Percentiles rank a stretch among this genome's conserved stretches.
Evolutionary conservation across 1,140 invertebrate genomes (phyloP).

Genomic region (Parapsyche elsis): DNA sequence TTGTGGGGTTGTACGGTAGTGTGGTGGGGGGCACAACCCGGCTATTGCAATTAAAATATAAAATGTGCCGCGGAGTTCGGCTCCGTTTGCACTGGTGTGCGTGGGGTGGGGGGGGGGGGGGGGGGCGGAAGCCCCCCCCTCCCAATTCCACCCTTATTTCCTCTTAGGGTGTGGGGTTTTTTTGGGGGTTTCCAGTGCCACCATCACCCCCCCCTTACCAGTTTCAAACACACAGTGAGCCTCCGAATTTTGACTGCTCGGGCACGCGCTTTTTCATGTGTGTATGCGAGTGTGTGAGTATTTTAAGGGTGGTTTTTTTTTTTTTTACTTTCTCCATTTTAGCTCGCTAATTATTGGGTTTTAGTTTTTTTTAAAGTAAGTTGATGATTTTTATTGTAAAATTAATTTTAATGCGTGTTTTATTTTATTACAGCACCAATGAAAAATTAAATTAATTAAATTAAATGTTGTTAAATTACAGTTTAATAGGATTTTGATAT

Average conservation of each 20-base stretch:
- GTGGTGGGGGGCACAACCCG: slow-evolving; percentile 42
- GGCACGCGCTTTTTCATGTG: slow-evolving; percentile 55
- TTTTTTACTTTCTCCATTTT: too few relatives aligned
- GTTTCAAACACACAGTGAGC: background rate
- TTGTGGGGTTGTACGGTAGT: background rate
- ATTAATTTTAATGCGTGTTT: background rate
- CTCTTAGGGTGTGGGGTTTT: background rate
- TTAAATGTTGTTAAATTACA: too few relatives aligned
- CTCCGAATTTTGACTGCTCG: slow-evolving; percentile 55
- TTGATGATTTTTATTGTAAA: slow-evolving; percentile 10
- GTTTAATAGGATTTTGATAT: too few relatives aligned
- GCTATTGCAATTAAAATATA: slow-evolving; percentile 57
- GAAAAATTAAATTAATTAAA: too few relatives aligned
- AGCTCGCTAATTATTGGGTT: slow-evolving; percentile 34
- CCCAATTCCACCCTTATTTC: background rate
- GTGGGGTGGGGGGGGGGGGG: background rate
- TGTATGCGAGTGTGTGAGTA: slow-evolving; percentile 32
- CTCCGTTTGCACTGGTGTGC: slow-evolving; percentile 43
- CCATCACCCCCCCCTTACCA: background rate
- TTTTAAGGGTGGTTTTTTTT: slow-evolving; percentile 14
- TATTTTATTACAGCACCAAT: too few relatives aligned
- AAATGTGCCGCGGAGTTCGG: slow-evolving; percentile 54
- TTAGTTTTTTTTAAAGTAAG: background rate
- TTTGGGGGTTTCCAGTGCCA: too few relatives aligned
- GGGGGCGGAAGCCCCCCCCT: background rate